Base-by-base conservation (phyloP, 2,888 invertebrate genomes). In the Rugalucina vietnamica region DNA sequence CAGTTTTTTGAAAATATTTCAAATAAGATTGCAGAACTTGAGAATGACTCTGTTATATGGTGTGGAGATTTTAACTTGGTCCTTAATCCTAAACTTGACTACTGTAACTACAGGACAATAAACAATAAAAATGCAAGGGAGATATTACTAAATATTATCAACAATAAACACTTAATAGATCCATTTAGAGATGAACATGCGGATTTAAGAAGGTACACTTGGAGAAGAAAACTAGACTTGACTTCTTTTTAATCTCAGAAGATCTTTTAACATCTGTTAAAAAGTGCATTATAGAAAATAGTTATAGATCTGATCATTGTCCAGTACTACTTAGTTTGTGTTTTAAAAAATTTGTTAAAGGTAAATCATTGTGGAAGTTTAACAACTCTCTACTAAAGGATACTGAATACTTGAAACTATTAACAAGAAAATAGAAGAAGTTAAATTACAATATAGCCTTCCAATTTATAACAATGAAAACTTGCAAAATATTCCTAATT, bases 371-470 rank as follows among this genome's bases (percentile, higher is more conserved):
- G n/a, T 39, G 72, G 72, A 39, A 72, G n/a, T 72, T 72, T 14
- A 72, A 72, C 43, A 72, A 60, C 57, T 39, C 49, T 27, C 18
- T 76, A 69, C 10, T 76, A 21, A 43, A 24, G 39, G 29, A 76
- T 21, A 65, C 69, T 37, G 12, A 69, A 14, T 70, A 78, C 34
- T 10, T 70, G 3, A 71, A 78, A 34, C 50, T n/a, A 49, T 49
- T n/a, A 78, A 78, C 50, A 34, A 49, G 18, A 49, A 70, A 49
- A 78, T 78, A 49, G 29, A 39, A 34, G 32, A 75, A 76, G 39
- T 60, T 27, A 76, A 36, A 78, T n/a, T 71, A 10, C 70, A 78
- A 12, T 70, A 78, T 36, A 36, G 32, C 27, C 24, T 78, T 32
- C 70, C 71, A 3, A 32, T 70, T 1, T 78, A 78, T 36, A 10